Evolutionary conservation across 2,797 vertebrate species (phyloP).

Genomic region (Emydoidea blandingii): DNA sequence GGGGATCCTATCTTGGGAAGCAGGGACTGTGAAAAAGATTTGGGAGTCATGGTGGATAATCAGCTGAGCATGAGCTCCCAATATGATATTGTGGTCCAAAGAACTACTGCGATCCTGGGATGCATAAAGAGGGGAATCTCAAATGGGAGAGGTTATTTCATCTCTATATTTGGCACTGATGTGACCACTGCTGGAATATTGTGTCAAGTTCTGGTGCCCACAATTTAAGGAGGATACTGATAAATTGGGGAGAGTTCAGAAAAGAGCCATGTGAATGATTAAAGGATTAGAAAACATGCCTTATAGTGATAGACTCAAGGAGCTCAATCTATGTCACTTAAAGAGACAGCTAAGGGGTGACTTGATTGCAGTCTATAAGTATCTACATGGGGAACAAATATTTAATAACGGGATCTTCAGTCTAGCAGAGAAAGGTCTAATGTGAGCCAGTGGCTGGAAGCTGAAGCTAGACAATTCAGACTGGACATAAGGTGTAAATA

Average conservation of each 20-base stretch:
- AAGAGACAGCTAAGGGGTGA: not conserved
- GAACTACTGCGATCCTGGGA: not conserved
- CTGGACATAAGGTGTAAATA: not conserved
- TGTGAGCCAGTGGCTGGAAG: not conserved
- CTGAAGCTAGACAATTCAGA: not conserved
- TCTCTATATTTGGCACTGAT: not conserved
- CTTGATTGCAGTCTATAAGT: not conserved
- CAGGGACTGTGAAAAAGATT: not conserved
- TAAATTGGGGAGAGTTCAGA: not conserved
- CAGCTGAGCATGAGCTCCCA: not conserved
- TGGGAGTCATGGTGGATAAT: not conserved
- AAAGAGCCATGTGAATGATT: not conserved
- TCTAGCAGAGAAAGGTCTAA: not conserved
- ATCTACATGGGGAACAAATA: not conserved
- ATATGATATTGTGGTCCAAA: not conserved
- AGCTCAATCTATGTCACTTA: not conserved
- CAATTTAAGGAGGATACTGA: not conserved
- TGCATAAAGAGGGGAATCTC: not conserved
- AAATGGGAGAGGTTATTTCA: not conserved
- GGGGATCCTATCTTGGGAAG: not conserved
- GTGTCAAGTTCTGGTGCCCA: not conserved
- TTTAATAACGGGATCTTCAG: not conserved
- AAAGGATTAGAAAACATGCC: not conserved
- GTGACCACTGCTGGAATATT: not conserved
- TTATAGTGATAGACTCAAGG: not conserved